A percentile compares a stretch with the other conserved stretches of the same genome.
phyloP scores from a whole-genome alignment of 2,888 invertebrate genomes.

The Macaria liturata region DNA sequence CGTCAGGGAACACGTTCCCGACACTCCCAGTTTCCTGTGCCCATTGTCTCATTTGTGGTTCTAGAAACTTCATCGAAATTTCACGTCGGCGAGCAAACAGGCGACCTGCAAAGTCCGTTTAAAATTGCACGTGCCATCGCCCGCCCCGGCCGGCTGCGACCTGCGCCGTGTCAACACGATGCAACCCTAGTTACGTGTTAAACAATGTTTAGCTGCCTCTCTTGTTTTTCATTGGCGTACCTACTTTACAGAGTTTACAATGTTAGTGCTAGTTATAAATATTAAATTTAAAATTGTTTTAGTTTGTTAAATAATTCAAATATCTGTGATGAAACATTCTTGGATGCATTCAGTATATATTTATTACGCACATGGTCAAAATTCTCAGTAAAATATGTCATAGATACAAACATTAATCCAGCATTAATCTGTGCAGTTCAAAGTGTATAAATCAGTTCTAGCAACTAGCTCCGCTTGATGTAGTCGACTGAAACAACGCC shows the following conservation, averaged over 20 bases:
- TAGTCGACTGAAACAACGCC: constrained; percentile 57
- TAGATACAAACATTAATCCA: not conserved
- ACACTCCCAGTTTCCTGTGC: constrained; percentile 34
- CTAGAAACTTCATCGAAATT: constrained; percentile 64
- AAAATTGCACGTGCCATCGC: constrained; percentile 72
- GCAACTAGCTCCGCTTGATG: constrained; percentile 40
- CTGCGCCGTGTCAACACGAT: constrained; percentile 66
- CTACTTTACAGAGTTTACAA: constrained; percentile 1
- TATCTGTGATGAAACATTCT: too few species aligned
- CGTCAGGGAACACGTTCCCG: constrained; percentile 28
- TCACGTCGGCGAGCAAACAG: constrained; percentile 52
- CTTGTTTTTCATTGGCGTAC: constrained; percentile 60
- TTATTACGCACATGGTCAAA: too few species aligned
- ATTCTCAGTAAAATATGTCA: too few species aligned
- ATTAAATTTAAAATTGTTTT: too few species aligned
- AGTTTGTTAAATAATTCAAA: too few species aligned
- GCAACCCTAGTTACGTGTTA: constrained; percentile 69
- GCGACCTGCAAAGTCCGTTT: constrained; percentile 59
- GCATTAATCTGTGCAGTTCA: constrained; percentile 13
- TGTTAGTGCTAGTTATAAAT: not conserved
- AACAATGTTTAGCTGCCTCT: constrained; percentile 71
- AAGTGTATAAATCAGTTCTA: constrained; percentile 25
- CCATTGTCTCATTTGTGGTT: constrained; percentile 39
- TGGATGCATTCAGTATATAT: too few species aligned
- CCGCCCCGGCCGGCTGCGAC: constrained; percentile 47